Base-by-base conservation (phyloP, 1,140 invertebrate genomes). In the Hycleus cichorii region DNA sequence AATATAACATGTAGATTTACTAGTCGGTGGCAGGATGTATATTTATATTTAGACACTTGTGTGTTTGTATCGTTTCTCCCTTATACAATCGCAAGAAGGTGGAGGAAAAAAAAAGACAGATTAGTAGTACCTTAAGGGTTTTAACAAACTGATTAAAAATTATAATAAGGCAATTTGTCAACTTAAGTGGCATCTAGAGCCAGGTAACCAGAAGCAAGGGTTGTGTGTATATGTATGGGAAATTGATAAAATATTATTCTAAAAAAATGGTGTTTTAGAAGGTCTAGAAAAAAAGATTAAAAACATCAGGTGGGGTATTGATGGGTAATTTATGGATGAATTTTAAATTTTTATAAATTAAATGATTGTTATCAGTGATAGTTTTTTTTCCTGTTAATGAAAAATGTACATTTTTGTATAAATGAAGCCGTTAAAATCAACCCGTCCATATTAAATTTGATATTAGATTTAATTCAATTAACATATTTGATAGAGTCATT, bases 371-470 rank as follows among this genome's bases (percentile, higher is more conserved):
- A 26, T 47, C 24, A 12, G 24, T 9, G 9, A 38, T 52, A 52
- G 27, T 25, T 44, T 45, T 6, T 42, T 53, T 53, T 12, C 12
- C 45, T 53, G 44, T 46, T 53, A 42, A 45, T 45, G 32, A 45
- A 46, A 24, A 46, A 44, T 53, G 42, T 45, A 53, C 44, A 53
- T 44, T 42, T 42, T 53, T 53, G 44, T 45, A 43, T 44, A 53
- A 53, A 53, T 53, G 46, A 53, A 53, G 51, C 39, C 51, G 42
- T 53, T 53, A 53, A 53, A 53, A 46, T 45, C 40, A 45, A 45
- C 18, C 51, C 42, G 46, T 53, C 51, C 51, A 53, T 53, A 45
- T 53, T 44, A 53, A 53, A 42, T 53, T 53, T 45, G 44, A 53
- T 27, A 46, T 18, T 45, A 46, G 26, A 53, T 45, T 53, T 46